Conservation (phyloP, 2,113 vertebrate species). For the Myiozetetes cayanensis region DNA sequence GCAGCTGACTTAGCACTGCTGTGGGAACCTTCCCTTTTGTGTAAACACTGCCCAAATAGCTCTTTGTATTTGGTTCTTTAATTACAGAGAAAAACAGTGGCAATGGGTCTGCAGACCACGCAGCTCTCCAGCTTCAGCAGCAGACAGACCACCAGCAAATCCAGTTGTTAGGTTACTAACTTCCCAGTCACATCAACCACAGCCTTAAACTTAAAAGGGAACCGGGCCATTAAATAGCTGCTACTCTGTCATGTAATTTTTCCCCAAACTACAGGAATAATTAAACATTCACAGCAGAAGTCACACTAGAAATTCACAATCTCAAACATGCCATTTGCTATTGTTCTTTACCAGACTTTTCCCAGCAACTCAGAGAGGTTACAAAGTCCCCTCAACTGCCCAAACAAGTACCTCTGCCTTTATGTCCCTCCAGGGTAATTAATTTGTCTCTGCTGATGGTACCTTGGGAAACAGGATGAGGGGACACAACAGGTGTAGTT, state of each 20-base stretch:
- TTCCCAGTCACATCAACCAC: background rate
- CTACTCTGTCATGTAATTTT: background rate
- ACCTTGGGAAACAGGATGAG: background rate
- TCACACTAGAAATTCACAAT: background rate
- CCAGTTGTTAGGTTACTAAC: background rate
- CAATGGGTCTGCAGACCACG: background rate
- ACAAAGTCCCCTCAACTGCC: background rate
- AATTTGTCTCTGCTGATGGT: background rate
- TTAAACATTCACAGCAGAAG: background rate
- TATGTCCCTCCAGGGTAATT: background rate
- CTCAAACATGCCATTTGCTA: background rate
- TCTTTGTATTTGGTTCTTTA: conserved; percentile 26
- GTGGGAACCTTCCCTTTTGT: conserved; percentile 40
- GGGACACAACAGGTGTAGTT: background rate
- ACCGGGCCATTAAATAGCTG: background rate
- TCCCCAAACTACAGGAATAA: background rate
- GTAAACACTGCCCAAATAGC: conserved; percentile 14
- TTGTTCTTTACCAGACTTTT: background rate
- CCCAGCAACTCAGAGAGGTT: background rate
- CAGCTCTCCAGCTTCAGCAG: background rate
- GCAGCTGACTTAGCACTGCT: conserved; percentile 21
- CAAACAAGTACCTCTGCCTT: background rate
- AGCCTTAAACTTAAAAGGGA: background rate
- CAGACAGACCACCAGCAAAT: background rate
- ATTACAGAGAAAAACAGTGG: background rate